Conservation (phyloP, 92 coral and sea anemone species). For the Palythoa grandiflora region DNA sequence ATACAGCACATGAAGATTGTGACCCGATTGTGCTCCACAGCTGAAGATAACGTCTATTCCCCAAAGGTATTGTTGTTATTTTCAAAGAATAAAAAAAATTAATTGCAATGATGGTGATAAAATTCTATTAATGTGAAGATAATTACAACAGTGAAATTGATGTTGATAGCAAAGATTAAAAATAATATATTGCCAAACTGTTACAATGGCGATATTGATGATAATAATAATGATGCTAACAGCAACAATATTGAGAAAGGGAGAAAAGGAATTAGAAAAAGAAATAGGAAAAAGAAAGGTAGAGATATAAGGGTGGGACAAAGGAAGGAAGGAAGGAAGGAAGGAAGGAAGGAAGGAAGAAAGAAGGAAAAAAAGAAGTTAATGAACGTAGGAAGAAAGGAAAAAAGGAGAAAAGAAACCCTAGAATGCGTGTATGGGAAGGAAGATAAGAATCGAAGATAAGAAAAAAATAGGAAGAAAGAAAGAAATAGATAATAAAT, state of each 20-base stretch:
- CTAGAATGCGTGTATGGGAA: not conserved
- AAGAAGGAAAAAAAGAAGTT: not conserved
- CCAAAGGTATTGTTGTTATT: conserved; percentile 77
- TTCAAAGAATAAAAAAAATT: too few species aligned
- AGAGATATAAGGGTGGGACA: too few species aligned
- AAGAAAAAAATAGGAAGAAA: not conserved
- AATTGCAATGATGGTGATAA: too few species aligned
- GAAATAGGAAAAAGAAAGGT: too few species aligned
- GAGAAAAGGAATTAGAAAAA: not conserved
- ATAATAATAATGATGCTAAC: not conserved
- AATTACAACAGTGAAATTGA: too few species aligned
- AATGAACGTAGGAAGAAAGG: not conserved
- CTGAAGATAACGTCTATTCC: conserved; percentile 86
- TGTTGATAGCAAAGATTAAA: too few species aligned
- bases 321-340: too few species aligned
- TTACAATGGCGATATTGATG: not conserved
- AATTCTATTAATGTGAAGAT: too few species aligned
- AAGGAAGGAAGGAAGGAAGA: not conserved
- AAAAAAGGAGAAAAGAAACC: not conserved
- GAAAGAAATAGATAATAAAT: not conserved
- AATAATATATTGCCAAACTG: too few species aligned
- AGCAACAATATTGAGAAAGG: not conserved
- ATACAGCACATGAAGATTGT: conserved; percentile 93
- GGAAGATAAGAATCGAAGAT: not conserved
- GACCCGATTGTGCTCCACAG: conserved; percentile 88